Base-by-base conservation (phyloP, 2,113 vertebrate species). In the Phoxinus phoxinus region DNA sequence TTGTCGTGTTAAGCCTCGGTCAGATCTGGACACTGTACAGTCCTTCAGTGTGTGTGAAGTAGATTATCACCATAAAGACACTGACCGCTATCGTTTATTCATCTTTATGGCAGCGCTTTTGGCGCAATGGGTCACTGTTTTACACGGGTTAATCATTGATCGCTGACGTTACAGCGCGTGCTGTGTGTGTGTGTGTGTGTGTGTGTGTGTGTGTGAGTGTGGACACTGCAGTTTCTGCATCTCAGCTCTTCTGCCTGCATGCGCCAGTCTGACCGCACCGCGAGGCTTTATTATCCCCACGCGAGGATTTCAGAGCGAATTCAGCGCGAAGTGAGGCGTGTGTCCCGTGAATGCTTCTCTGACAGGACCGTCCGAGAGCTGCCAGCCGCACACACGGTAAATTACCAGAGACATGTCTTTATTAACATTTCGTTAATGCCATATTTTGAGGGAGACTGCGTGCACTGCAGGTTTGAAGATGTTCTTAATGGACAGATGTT, bases 201-300 rank as follows among this genome's bases (percentile, higher is more conserved):
- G 37, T 73, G 73, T 7, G 41, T 6, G 27, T 61, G 77, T 17
- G 56, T 44, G 32, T 61, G 41, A 8, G 0, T 25, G n/a, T 63
- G 58, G 37, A 84, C 72, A 94, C 86, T 93, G 92, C 91, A 90
- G 92, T 88, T 90, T 87, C 81, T 78, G 86, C 89, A 35, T 84
- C 83, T 84, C 87, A 83, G 83, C 72, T 87, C 72, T 67, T 81
- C 74, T 74, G 65, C 85, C 84, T 65, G 80, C 85, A 83, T 65
- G 80, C 80, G 84, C 88, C 91, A 87, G 92, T 89, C 86, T 90
- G 32, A 25, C 77, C 17, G 58, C 59, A 56, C 27, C 27, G 46
- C 72, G 15, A 51, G 10, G 15, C 46, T 75, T 84, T 30, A 59
- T 82, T 75, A 73, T 86, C 27, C 51, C 44, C 53, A 44, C n/a